Base-by-base conservation (phyloP, 2,113 vertebrate genomes). In the Elachura formosa region DNA sequence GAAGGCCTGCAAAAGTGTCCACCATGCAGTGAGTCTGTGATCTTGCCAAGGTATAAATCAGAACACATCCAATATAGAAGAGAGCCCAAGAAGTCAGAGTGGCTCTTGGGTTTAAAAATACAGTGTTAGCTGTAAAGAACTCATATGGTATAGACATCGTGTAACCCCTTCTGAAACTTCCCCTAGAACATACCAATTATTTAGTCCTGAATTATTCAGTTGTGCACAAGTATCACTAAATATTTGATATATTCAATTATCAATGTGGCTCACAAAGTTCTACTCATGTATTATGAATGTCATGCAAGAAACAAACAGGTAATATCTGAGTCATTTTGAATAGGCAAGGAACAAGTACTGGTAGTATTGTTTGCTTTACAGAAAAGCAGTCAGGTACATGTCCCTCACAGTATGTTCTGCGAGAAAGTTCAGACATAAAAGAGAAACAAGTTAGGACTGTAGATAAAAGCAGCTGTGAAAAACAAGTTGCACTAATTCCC, bases 231-330 rank as follows among this genome's bases (percentile, higher is more conserved):
- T 87, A 75, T 74, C 48, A 72, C 73, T 90, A 82, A 95, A 92
- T 89, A 89, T 95, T 89, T 96, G 23, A 91, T 92, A 64, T 38
- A 75, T 81, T 93, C 40, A 75, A 5, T 75, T 66, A 72, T 52
- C 10, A 0, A 51, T 64, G 34, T 3, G 0, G 36, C n/a, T 84
- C 6, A 84, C 52, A 40, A 74, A 71, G 25, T 40, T 73, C 54
- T 87, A 91, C 72, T 81, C 54, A 58, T 64, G 21, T 84, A 64
- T 94, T 81, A 74, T 84, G 23, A 87, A 93, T 93, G 76, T 41
- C 26, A 38, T 40, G 56, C 36, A 72, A 87, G 40, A 71, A 87
- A 81, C 2, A 34, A 84, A 64, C 64, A 84, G 26, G 45, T 78
- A 93, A 40, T 71, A 89, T 67, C 17, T 75, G 11, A 72, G 26